Percentiles rank a stretch among this genome's conserved stretches.
Evolutionary conservation across 2,797 vertebrate genomes (phyloP).

Genomic region (Sebastes ruberrimus): DNA sequence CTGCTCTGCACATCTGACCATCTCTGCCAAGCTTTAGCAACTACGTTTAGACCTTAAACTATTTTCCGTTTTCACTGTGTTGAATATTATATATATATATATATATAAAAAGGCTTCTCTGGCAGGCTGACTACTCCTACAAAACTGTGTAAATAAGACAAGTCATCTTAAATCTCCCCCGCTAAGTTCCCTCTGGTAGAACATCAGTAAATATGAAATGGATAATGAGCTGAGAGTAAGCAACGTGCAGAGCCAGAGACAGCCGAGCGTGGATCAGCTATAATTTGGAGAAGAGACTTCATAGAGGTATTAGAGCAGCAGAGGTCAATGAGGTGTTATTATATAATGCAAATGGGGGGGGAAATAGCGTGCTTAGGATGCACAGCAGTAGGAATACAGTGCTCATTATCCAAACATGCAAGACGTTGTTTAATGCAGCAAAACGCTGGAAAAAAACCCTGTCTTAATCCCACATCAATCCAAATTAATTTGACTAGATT

Average conservation of each 20-base stretch:
- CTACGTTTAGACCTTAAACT: not conserved
- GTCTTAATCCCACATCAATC: not conserved
- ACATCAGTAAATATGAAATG: slow-evolving; percentile 47
- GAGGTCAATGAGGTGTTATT: slow-evolving; percentile 53
- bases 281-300: slow-evolving; percentile 49
- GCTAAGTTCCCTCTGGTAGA: slow-evolving; percentile 21
- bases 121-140: slow-evolving; percentile 2
- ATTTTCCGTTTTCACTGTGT: not conserved
- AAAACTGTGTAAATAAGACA: slow-evolving; percentile 44
- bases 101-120: not conserved
- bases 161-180: slow-evolving; percentile 36
- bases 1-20: not conserved
- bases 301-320: slow-evolving; percentile 46
- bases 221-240: slow-evolving; percentile 49
- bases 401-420: slow-evolving; percentile 14
- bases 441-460: not conserved
- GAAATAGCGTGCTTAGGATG: slow-evolving; percentile 2
- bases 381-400: slow-evolving; percentile 10
- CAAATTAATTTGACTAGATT: not conserved
- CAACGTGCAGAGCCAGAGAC: slow-evolving; percentile 31
- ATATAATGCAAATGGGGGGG: slow-evolving; percentile 34
- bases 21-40: slow-evolving; percentile 13
- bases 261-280: slow-evolving; percentile 10
- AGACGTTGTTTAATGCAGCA: not conserved
- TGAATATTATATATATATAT: not conserved